These are phyloP conservation scores for Eclectus roratus DNA, from an alignment of 2,113 vertebrate genomes.

Conservation along the genomic window DNA sequence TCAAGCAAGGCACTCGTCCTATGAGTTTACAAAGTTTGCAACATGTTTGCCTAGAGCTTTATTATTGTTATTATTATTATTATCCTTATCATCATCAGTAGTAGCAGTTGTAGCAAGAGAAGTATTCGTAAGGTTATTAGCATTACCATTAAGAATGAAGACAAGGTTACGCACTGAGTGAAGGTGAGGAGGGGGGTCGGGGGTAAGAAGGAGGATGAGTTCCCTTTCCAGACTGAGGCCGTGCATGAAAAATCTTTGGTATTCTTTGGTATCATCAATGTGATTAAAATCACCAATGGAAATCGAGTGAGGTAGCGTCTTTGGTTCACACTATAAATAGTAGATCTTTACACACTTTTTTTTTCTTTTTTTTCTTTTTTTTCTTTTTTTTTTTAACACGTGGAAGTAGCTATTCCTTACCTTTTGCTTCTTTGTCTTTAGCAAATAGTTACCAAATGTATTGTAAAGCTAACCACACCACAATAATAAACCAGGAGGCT, in stretches of 20 bases:
- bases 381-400: slow-evolving; percentile 68
- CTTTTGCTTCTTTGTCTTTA: slow-evolving; percentile 84
- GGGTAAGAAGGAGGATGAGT: slow-evolving; percentile 74
- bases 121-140: slow-evolving; percentile 66
- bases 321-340: slow-evolving; percentile 99
- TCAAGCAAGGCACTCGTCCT: slow-evolving; percentile 99
- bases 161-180: slow-evolving; percentile 74
- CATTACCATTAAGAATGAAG: slow-evolving; percentile 77
- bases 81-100: slow-evolving; percentile 57
- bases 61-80: slow-evolving; percentile 59
- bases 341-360: slow-evolving; percentile 88
- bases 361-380: background rate
- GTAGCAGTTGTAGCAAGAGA: slow-evolving; percentile 69
- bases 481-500: slow-evolving; percentile 84
- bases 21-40: slow-evolving; percentile 96
- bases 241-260: slow-evolving; percentile 97
- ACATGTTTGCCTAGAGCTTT: slow-evolving; percentile 85
- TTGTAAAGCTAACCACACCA: slow-evolving; percentile 90
- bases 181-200: slow-evolving; percentile 29
- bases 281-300: slow-evolving; percentile 99
- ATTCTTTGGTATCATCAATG: slow-evolving; percentile 99
- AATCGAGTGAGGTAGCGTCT: slow-evolving; percentile 99
- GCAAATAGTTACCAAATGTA: slow-evolving; percentile 84
- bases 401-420: slow-evolving; percentile 86
- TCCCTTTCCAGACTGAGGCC: slow-evolving; percentile 88